Evolutionary conservation across 2,888 invertebrate genomes (phyloP).

Genomic region (Monoplex corrugatus): DNA sequence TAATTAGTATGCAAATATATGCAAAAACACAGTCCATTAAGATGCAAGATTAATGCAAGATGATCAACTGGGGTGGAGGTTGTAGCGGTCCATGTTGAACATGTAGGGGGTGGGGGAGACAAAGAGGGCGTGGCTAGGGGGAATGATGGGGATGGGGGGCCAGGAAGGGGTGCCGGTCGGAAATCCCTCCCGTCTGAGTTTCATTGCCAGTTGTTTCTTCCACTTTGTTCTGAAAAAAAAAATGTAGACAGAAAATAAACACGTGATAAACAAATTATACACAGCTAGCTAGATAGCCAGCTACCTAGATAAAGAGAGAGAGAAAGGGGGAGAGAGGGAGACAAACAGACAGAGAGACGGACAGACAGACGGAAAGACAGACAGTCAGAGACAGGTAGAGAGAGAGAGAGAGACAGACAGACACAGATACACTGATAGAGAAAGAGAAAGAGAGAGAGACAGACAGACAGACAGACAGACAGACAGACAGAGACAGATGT

Average conservation of each 20-base stretch:
- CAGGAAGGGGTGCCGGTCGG: slow-evolving; percentile 37
- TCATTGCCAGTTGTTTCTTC: slow-evolving; percentile 97
- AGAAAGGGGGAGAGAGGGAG: not conserved
- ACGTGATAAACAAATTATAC: not conserved
- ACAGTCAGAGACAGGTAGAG: not conserved
- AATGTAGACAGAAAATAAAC: not conserved
- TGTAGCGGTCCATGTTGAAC: slow-evolving; percentile 25
- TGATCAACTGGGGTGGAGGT: not conserved
- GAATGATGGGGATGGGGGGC: slow-evolving; percentile 49
- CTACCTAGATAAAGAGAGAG: not conserved
- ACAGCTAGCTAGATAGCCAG: too few relatives aligned
- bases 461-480: not conserved
- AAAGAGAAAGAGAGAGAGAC: not conserved
- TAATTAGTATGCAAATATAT: not conserved
- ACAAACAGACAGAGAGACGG: not conserved
- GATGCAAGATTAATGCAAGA: too few relatives aligned
- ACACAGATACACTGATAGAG: too few relatives aligned
- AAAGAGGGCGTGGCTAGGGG: slow-evolving; percentile 43
- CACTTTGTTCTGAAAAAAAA: slow-evolving; percentile 89
- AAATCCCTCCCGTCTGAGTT: slow-evolving; percentile 90
- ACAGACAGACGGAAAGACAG: not conserved
- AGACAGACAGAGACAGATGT: not conserved
- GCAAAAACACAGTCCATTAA: too few relatives aligned
- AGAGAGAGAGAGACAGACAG: not conserved
- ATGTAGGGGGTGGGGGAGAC: slow-evolving; percentile 28